A percentile compares a stretch with the other conserved stretches of the same genome.
These are phyloP conservation scores for Microhierax caerulescens DNA, from an alignment of 2,797 vertebrate species.

Conservation along the genomic window DNA sequence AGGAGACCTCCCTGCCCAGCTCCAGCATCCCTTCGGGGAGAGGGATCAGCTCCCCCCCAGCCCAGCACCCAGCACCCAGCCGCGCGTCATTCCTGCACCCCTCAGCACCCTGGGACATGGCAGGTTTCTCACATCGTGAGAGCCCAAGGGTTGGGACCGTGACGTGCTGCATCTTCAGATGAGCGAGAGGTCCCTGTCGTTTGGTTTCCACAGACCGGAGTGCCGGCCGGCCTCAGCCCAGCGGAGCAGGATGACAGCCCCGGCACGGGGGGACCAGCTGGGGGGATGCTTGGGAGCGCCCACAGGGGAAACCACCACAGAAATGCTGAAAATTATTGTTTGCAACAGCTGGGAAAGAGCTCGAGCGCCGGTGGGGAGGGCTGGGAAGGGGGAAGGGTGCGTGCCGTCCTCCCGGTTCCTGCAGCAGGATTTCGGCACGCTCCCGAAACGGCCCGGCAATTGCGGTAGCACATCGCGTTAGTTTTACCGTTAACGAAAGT, in stretches of 20 bases:
- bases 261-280: neutral
- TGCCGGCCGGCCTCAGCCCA: neutral
- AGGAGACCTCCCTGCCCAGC: neutral
- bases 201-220: neutral
- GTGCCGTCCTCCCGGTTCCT: neutral
- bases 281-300: neutral
- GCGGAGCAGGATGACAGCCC: neutral
- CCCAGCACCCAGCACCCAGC: no score
- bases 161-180: neutral
- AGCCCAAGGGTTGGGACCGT: neutral
- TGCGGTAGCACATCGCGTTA: neutral
- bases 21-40: neutral
- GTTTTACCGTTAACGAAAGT: constrained; percentile 43
- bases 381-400: fast-evolving
- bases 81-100: fast-evolving
- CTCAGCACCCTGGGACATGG: fast-evolving
- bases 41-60: neutral
- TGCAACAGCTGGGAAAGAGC: neutral
- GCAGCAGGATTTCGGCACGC: neutral
- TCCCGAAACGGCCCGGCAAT: neutral
- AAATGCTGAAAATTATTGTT: neutral
- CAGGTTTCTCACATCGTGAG: neutral
- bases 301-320: fast-evolving
- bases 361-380: neutral
- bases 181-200: neutral